These are phyloP conservation scores for Apis dorsata DNA, from an alignment of 1,140 invertebrate species.

Conservation along the genomic window DNA sequence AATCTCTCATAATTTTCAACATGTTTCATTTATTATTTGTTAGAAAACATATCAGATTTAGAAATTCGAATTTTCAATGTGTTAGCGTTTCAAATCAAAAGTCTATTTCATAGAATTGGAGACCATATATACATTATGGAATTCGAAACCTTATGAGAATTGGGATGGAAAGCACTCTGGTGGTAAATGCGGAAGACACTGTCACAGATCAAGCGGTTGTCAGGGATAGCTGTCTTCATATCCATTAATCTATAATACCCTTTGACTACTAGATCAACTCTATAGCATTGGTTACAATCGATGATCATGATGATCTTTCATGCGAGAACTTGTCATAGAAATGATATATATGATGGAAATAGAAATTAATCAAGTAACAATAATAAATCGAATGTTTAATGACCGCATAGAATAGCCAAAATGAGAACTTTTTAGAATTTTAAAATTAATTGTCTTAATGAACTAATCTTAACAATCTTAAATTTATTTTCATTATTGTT, in stretches of 20 bases:
- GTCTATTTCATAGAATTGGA: neutral
- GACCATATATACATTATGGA: neutral
- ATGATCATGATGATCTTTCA: neutral
- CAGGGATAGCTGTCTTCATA: constrained; percentile 1
- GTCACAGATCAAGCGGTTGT: constrained; percentile 9
- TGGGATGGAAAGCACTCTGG: neutral
- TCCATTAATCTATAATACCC: neutral
- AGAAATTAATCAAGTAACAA: no score
- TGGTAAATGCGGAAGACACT: neutral
- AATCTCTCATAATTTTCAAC: neutral
- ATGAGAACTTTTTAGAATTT: no score
- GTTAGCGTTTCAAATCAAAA: neutral
- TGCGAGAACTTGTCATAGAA: neutral
- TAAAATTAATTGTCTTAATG: no score
- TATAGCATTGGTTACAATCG: neutral
- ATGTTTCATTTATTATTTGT: constrained; percentile 17
- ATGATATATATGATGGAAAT: neutral
- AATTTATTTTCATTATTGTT: no score
- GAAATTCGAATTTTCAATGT: neutral
- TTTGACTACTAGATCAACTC: neutral
- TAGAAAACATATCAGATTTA: constrained; percentile 22
- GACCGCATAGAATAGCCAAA: no score
- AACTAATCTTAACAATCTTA: no score
- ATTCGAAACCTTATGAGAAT: constrained; percentile 1
- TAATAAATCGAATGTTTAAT: no score